Evolutionary conservation across 2,113 vertebrate species (phyloP).

Genomic region (Hucho hucho): DNA sequence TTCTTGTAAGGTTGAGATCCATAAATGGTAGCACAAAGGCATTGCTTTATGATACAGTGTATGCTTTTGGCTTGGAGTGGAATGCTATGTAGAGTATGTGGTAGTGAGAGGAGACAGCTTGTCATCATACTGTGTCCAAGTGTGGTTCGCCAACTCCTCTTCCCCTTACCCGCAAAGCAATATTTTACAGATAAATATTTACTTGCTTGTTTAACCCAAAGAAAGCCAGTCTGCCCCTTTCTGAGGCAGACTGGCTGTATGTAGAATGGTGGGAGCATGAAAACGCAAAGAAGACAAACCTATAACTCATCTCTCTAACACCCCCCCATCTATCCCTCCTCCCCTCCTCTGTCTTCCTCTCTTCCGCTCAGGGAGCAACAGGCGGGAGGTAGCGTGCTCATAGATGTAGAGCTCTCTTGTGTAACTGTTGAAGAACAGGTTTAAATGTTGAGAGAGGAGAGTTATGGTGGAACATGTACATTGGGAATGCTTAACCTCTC

Average conservation of each 20-base stretch:
- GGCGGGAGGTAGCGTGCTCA: slow-evolving; percentile 14
- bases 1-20: slow-evolving; percentile 28
- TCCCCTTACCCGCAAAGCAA: not conserved
- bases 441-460: slow-evolving; percentile 42
- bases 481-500: slow-evolving; percentile 46
- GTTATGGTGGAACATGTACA: slow-evolving; percentile 23
- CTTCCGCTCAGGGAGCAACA: slow-evolving; percentile 1
- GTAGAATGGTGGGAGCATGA: not conserved
- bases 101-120: slow-evolving; percentile 8
- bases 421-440: slow-evolving; percentile 61
- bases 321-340: not conserved
- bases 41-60: slow-evolving; percentile 27
- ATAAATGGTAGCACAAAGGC: slow-evolving; percentile 28
- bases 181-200: not conserved
- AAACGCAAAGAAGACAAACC: too few relatives aligned
- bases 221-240: not conserved
- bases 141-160: not conserved
- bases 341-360: slow-evolving; percentile 4
- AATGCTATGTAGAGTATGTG: slow-evolving; percentile 15
- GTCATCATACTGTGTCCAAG: not conserved
- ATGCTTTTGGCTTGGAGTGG: slow-evolving; percentile 10
- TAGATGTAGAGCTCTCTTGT: slow-evolving; percentile 30
- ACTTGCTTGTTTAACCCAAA: not conserved
- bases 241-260: not conserved
- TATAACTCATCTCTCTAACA: not conserved